Conservation (phyloP, 2,888 invertebrate genomes). For the Campopleginae sp. region DNA sequence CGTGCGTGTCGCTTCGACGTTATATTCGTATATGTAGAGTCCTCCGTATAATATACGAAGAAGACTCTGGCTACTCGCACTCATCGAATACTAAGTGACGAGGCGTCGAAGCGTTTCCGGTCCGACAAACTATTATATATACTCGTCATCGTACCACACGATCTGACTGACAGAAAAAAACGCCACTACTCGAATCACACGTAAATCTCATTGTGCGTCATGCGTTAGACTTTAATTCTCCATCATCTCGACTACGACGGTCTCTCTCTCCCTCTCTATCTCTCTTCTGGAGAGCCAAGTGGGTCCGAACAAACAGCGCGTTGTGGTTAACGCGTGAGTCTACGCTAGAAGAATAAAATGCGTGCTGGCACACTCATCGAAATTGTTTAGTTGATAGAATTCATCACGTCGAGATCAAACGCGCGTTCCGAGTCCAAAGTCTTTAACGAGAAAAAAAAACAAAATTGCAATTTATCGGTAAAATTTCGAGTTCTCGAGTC, state of each 20-base stretch:
- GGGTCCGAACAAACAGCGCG: constrained; percentile 5
- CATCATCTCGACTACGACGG: constrained; percentile 27
- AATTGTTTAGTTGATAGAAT: constrained; percentile 19
- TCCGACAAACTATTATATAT: constrained; percentile 24
- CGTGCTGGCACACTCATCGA: constrained; percentile 12
- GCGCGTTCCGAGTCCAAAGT: constrained; percentile 41
- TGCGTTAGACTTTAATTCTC: constrained; percentile 43
- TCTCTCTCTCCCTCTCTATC: background rate
- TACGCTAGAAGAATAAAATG: background rate
- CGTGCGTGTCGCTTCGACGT: background rate
- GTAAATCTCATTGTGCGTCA: constrained; percentile 57
- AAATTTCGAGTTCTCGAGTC: constrained; percentile 6
- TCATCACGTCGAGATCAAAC: constrained; percentile 24
- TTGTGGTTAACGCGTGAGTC: constrained; percentile 40
- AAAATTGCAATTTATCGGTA: background rate
- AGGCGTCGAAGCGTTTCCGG: constrained; percentile 62
- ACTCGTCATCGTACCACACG: background rate
- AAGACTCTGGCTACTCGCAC: constrained; percentile 46
- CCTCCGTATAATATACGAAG: constrained; percentile 18
- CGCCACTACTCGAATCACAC: constrained; percentile 28
- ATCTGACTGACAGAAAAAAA: constrained; percentile 19
- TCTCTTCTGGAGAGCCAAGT: background rate
- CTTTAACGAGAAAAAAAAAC: constrained; percentile 26
- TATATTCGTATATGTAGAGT: constrained; percentile 6
- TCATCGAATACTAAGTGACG: constrained; percentile 64